Evolutionary conservation across 1,140 invertebrate genomes (phyloP), one percentile per base, ranked within the genome.

Genomic region (Megalopta genalis): DNA sequence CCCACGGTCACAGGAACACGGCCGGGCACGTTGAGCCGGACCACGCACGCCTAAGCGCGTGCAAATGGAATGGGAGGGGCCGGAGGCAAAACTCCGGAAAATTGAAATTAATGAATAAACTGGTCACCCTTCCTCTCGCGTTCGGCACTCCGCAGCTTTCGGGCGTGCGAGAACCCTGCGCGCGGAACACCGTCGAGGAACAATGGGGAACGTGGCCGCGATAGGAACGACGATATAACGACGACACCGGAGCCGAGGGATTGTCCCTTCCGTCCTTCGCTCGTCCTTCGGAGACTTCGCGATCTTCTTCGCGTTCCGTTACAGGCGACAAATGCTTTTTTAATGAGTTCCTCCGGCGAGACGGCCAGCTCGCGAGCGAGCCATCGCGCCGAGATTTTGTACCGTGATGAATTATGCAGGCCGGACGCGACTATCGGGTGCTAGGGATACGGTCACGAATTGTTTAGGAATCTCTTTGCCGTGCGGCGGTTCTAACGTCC

Each of bases 91-190:
- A 90, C 87, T 90, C 86, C 87, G 90, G 88, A 92, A 93, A 93
- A 93, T 93, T 92, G 91, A 92, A 92, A 93, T 92, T 93, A 93
- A 93, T 91, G 92, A 92, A 92, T 90, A 90, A 32, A 88, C 83
- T 87, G 72, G 79, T 37, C 77, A 23, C 75, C 65, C 60, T 71
- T 66, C 65, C 21, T n/a, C 37, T 12, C 62, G n/a, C 39, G 32
- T 23, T 62, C 42, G 39, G 16, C 66, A 52, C 73, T 70, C 37
- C 63, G 60, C 32, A 66, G 69, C 66, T 80, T 69, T 75, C 73
- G 65, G 63, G 65, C 37, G 54, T 72, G 62, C 79, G 42, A 66
- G 82, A 83, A 85, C 87, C 87, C 49, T 4, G 49, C 16, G 46
- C 80, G 83, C 87, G 88, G 84, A 86, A 89, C 87, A 88, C 80